Percentiles rank a stretch among this genome's conserved stretches.
Conservation (phyloP, 2,888 invertebrate genomes). For the Polyploca ridens region DNA sequence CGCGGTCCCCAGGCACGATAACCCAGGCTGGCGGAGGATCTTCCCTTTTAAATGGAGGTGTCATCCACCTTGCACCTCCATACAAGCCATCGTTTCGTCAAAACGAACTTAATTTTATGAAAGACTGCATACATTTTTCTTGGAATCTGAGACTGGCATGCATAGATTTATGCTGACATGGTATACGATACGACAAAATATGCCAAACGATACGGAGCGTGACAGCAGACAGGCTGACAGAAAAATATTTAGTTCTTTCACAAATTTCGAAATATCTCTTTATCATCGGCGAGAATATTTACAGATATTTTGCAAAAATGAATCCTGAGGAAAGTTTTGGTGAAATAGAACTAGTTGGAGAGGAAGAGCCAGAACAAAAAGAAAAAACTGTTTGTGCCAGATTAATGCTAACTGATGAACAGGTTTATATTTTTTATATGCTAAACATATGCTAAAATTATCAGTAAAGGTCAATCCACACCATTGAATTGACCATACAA, state of each 20-base stretch:
- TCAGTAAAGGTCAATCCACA: too few species aligned
- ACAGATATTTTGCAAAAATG: conserved; percentile 19
- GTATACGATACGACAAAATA: neutral
- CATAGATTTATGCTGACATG: neutral
- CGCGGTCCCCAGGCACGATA: too few species aligned
- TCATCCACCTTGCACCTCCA: too few species aligned
- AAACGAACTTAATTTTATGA: too few species aligned
- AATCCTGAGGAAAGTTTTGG: conserved; percentile 40
- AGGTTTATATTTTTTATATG: conserved; percentile 54
- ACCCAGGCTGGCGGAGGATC: too few species aligned
- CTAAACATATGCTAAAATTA: too few species aligned
- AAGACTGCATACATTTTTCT: too few species aligned
- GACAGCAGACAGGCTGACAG: neutral
- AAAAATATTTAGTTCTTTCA: neutral
- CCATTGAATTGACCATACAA: too few species aligned
- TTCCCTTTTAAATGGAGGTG: too few species aligned
- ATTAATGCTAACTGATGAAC: conserved; percentile 59
- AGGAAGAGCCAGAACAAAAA: conserved; percentile 43
- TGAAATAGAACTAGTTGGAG: conserved; percentile 42
- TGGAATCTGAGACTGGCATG: too few species aligned
- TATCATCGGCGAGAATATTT: too few species aligned
- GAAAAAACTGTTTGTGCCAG: conserved; percentile 63
- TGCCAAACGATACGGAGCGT: neutral
- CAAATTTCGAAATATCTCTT: neutral
- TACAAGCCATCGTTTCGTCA: too few species aligned